These are phyloP conservation scores for Rhagoletis pomonella DNA, from an alignment of 1,140 invertebrate genomes.

Conservation along the genomic window DNA sequence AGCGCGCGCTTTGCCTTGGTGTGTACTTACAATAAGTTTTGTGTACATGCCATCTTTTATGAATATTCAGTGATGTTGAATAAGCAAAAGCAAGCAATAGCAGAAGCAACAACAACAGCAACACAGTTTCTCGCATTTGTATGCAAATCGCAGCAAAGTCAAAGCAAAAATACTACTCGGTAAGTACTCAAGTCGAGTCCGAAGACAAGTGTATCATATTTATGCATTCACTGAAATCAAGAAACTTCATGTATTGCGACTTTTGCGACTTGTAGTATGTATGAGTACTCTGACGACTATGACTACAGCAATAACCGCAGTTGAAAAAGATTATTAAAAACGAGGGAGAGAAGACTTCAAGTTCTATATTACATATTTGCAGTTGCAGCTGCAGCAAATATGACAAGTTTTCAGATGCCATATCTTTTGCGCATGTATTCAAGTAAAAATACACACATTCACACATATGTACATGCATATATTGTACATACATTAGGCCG, in stretches of 20 bases:
- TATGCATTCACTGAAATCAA: conserved; percentile 32
- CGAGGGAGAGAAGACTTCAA: background rate
- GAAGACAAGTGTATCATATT: conserved; percentile 42
- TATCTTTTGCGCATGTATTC: conserved; percentile 22
- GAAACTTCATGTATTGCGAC: conserved; percentile 27
- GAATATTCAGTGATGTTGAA: conserved; percentile 49
- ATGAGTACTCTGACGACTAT: background rate
- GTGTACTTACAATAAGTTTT: conserved; percentile 6
- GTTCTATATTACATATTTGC: background rate
- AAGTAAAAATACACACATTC: background rate
- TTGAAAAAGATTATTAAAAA: background rate
- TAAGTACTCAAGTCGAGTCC: conserved; percentile 7
- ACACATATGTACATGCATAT: background rate
- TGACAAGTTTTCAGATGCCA: conserved; percentile 42
- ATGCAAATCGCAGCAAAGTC: conserved; percentile 16
- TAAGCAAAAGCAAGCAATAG: background rate
- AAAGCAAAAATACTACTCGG: background rate
- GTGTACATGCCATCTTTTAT: conserved; percentile 49
- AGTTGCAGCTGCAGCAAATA: conserved; percentile 25
- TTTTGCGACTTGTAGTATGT: background rate
- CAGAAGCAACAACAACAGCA: background rate
- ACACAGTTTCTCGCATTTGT: background rate
- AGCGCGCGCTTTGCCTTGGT: background rate
- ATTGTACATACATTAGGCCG: too few species aligned
- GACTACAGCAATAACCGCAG: conserved; percentile 8